Evolutionary conservation across 2,888 invertebrate species (phyloP).

Genomic region (Pollenia labialis): DNA sequence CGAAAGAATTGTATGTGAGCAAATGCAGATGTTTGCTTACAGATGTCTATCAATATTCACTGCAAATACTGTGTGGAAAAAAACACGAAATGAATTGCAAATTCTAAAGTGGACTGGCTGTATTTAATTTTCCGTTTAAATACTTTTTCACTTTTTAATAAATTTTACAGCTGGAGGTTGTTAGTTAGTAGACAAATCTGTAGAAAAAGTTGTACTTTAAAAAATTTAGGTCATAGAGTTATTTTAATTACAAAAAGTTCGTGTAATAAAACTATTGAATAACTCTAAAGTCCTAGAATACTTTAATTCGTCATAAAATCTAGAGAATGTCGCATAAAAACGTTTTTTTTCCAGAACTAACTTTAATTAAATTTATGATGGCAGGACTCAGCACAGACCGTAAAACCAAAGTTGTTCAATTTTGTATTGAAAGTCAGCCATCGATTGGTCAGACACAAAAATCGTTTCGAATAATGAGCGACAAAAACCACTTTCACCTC

Average conservation of each 20-base stretch:
- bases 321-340: no score
- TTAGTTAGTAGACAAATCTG: background rate
- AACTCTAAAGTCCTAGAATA: no score
- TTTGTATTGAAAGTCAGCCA: no score
- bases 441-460: no score
- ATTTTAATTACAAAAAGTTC: background rate
- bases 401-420: no score
- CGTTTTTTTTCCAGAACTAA: no score
- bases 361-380: no score
- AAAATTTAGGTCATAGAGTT: conserved; percentile 60
- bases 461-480: no score
- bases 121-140: conserved; percentile 57
- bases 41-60: conserved; percentile 72
- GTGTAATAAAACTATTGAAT: no score
- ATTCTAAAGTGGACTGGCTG: conserved; percentile 40
- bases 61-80: conserved; percentile 52
- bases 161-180: conserved; percentile 59
- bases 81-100: conserved; percentile 44
- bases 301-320: no score
- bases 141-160: conserved; percentile 67
- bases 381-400: no score
- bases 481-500: no score
- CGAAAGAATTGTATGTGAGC: background rate
- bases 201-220: background rate
- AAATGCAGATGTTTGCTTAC: conserved; percentile 49